Evolutionary conservation across 2,113 vertebrate species (phyloP), one percentile per base, ranked within the genome.

Genomic region (Gadus macrocephalus): DNA sequence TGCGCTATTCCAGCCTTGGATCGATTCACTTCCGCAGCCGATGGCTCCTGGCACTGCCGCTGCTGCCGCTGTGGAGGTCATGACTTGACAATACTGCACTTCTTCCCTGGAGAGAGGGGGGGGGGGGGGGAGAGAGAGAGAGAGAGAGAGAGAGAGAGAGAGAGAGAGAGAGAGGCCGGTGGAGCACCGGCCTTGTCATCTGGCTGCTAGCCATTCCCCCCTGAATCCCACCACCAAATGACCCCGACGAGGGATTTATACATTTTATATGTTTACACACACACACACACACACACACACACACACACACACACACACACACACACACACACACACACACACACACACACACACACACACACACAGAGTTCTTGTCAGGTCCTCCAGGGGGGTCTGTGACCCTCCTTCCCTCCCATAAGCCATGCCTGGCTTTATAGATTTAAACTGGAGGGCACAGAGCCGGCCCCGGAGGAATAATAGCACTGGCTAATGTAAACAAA

Each of bases 161-260:
- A 20, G 64, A 20, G 64, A 19, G 64, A 49, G 64, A n/a, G 62
- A 64, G 62, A 35, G 14, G 20, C 20, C 20, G 20, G 20, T 20
- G 20, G 20, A 56, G 22, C 35, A 12, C 42, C 5, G 14, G 66
- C 67, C 59, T 61, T 27, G 62, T 49, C 17, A 58, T 11, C 70
- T 80, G 88, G 88, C 87, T 25, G 66, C 67, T 38, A 15, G 83
- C 88, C 84, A 88, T 78, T 79, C 83, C 82, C 74, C 55, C 42
- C 42, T 60, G 58, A 66, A 77, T 81, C 75, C 80, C 15, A 69
- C 62, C 62, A 80, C 77, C 74, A 27, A 27, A 72, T 77, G 78
- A 82, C 81, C 80, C 83, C 53, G 75, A 74, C 56, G 74, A 83
- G 69, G 66, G 85, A 87, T 87, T 84, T 83, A 87, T 83, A 78